phyloP scores from a whole-genome alignment of 1,140 invertebrate species.

The Pygmarrhopalites habei region DNA sequence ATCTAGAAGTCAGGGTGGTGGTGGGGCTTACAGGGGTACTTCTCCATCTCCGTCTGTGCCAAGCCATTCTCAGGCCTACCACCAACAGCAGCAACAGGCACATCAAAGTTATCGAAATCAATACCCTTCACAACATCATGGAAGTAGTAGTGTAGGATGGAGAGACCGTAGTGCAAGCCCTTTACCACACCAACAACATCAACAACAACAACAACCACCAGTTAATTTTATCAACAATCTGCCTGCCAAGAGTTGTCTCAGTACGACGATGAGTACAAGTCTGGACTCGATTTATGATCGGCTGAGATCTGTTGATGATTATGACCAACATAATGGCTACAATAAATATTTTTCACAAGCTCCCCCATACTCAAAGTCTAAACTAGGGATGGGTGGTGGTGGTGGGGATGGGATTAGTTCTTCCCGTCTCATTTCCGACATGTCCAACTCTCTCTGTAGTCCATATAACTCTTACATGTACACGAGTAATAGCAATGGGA shows the following conservation, averaged over 20 bases:
- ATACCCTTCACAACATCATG: background rate
- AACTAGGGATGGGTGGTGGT: background rate
- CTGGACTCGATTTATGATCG: constrained; percentile 38
- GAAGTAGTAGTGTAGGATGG: background rate
- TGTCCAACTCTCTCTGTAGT: too few species aligned
- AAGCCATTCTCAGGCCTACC: background rate
- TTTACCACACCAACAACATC: background rate
- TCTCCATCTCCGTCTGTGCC: too few species aligned
- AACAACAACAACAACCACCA: background rate
- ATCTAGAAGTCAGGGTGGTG: background rate
- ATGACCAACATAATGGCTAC: background rate
- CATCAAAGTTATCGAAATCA: background rate
- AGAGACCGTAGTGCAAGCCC: background rate
- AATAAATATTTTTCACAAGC: background rate
- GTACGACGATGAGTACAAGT: constrained; percentile 26
- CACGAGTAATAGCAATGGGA: too few species aligned
- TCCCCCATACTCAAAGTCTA: background rate
- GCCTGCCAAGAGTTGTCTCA: background rate
- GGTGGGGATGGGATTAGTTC: background rate
- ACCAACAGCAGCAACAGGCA: background rate
- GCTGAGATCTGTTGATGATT: constrained; percentile 20
- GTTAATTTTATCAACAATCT: background rate
- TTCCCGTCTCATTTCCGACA: too few species aligned
- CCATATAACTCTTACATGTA: too few species aligned
- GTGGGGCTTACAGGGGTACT: background rate